Conservation (phyloP, 2,888 invertebrate genomes). For the Thera britannica region DNA sequence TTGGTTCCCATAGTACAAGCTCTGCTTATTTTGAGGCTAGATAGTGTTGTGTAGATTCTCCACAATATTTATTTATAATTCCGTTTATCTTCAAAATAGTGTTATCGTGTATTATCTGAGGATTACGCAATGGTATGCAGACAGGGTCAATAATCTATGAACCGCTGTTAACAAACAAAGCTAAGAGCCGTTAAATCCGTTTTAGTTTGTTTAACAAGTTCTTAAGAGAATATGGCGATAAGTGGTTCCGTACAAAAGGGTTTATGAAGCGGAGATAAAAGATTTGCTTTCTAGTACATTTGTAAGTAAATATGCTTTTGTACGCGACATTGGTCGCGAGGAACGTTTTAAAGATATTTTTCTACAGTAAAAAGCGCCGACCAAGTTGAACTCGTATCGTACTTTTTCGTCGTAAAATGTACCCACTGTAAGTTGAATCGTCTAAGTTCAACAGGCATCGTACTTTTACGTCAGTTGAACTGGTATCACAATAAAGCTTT, state of each 20-base stretch:
- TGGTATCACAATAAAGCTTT: too few species aligned
- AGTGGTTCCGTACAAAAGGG: conserved; percentile 28
- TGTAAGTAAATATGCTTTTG: not conserved
- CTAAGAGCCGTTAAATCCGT: conserved; percentile 20
- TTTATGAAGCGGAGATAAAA: conserved; percentile 10
- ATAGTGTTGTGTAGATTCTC: too few species aligned
- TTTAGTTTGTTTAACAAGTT: conserved; percentile 32
- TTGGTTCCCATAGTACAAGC: too few species aligned
- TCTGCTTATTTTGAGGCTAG: too few species aligned
- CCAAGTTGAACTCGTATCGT: too few species aligned
- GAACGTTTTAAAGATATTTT: not conserved
- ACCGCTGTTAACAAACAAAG: conserved; percentile 22
- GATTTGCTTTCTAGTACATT: conserved; percentile 4
- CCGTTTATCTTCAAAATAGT: conserved; percentile 3
- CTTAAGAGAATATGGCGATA: conserved; percentile 18
- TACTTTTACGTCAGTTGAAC: too few species aligned
- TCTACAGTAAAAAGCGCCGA: too few species aligned
- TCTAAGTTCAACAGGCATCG: too few species aligned
- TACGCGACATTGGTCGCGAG: not conserved
- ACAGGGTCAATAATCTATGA: conserved; percentile 25
- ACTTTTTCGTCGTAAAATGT: too few species aligned
- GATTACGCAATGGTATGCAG: conserved; percentile 22
- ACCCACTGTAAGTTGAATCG: too few species aligned
- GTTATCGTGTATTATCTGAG: conserved; percentile 20
- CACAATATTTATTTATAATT: too few species aligned